phyloP scores from a whole-genome alignment of 2,113 vertebrate genomes.

The Dromas ardeola region DNA sequence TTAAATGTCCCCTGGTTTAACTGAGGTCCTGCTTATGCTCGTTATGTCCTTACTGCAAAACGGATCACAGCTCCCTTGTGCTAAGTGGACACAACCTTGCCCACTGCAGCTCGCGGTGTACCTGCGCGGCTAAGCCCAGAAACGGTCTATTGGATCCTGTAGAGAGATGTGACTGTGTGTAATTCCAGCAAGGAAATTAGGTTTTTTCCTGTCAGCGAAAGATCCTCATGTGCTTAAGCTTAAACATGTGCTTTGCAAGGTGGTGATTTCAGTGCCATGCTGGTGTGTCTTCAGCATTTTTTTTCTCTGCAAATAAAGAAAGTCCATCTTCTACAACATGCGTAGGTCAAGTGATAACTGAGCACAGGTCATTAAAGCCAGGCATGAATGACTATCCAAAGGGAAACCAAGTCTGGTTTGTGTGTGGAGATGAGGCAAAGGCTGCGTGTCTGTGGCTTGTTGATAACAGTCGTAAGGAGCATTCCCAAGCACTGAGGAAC shows the following conservation, averaged over 20 bases:
- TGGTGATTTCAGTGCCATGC: not conserved
- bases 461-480: not conserved
- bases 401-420: not conserved
- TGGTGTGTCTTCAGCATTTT: not conserved
- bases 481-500: not conserved
- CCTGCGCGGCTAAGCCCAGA: not conserved
- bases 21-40: not conserved
- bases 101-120: not conserved
- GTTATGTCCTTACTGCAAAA: not conserved
- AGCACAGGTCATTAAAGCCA: not conserved
- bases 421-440: not conserved
- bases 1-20: not conserved
- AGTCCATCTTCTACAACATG: not conserved
- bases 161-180: not conserved
- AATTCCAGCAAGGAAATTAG: not conserved
- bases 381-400: not conserved
- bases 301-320: not conserved
- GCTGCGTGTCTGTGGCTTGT: not conserved
- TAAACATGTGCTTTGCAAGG: not conserved
- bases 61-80: not conserved
- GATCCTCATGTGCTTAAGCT: not conserved
- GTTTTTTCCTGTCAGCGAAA: not conserved
- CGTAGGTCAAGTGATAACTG: not conserved
- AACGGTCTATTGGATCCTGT: accelerated
- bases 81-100: not conserved